These are phyloP conservation scores for Benthosema pterotum DNA, from an alignment of 2,797 vertebrate species.

Conservation along the genomic window DNA sequence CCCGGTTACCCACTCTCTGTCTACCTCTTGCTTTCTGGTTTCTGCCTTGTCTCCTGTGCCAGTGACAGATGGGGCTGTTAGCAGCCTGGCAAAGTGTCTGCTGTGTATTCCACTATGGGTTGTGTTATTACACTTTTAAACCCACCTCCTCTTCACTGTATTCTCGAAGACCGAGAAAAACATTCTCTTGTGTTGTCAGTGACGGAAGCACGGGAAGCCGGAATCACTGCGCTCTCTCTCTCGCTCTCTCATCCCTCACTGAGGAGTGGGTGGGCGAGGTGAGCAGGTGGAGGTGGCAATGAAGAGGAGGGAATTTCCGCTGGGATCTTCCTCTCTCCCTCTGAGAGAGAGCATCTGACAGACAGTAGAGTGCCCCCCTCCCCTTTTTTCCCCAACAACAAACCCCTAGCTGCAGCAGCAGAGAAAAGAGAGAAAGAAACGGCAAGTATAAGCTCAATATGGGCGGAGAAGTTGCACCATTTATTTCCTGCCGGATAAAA, in stretches of 20 bases:
- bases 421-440: slow-evolving; percentile 10
- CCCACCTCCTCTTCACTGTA: slow-evolving; percentile 42
- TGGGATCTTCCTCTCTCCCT: slow-evolving; percentile 20
- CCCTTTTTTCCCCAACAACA: slow-evolving; percentile 6
- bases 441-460: slow-evolving; percentile 14
- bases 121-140: slow-evolving; percentile 54
- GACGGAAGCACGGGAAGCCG: background rate
- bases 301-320: slow-evolving; percentile 18
- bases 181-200: slow-evolving; percentile 1
- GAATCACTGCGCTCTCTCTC: slow-evolving; percentile 14
- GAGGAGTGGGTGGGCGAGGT: slow-evolving; percentile 10
- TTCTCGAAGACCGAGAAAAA: slow-evolving; percentile 14
- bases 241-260: slow-evolving; percentile 26
- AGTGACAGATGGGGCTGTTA: slow-evolving; percentile 57
- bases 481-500: slow-evolving; percentile 55
- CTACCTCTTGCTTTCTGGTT: slow-evolving; percentile 25
- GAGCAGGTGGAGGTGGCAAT: slow-evolving; percentile 43
- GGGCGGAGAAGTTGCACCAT: slow-evolving; percentile 35
- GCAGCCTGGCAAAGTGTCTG: slow-evolving; percentile 47
- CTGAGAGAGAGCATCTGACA: slow-evolving; percentile 38
- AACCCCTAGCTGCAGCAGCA: slow-evolving; percentile 7
- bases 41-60: slow-evolving; percentile 28
- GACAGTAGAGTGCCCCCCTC: background rate
- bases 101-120: slow-evolving; percentile 27
- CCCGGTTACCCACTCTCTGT: background rate